Conservation (phyloP, 2,888 invertebrate genomes). For the Disparrhopalites patrizii region DNA sequence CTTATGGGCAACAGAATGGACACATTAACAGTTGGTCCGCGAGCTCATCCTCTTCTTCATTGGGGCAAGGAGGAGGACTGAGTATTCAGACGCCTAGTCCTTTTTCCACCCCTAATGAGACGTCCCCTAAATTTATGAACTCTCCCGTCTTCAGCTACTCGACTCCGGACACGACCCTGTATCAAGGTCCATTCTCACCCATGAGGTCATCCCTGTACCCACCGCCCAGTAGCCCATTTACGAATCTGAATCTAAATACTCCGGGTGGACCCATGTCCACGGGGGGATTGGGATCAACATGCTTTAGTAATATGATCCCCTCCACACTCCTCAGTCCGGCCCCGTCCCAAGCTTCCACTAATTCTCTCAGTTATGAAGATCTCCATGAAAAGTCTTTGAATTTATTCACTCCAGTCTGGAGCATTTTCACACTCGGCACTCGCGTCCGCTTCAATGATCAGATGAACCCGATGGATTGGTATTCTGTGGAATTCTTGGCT, state of each 20-base stretch:
- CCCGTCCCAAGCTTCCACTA: conserved; percentile 50
- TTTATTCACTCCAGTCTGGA: conserved; percentile 53
- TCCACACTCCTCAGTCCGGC: conserved; percentile 50
- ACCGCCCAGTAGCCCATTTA: conserved; percentile 44
- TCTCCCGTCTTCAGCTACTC: conserved; percentile 48
- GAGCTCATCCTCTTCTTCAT: neutral
- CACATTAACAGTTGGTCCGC: neutral
- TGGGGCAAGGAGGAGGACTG: conserved; percentile 6
- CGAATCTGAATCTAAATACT: conserved; percentile 39
- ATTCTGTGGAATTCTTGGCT: conserved; percentile 42
- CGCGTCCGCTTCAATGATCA: conserved; percentile 41
- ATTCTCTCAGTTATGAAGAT: conserved; percentile 50
- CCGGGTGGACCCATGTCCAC: conserved; percentile 30
- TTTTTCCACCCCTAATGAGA: conserved; percentile 48
- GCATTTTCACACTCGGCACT: conserved; percentile 52
- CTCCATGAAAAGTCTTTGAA: conserved; percentile 48
- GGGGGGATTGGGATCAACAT: conserved; percentile 21
- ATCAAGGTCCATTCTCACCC: conserved; percentile 48
- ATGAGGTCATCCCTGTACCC: conserved; percentile 44
- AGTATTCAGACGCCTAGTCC: conserved; percentile 43
- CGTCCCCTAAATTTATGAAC: conserved; percentile 48
- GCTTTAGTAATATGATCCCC: conserved; percentile 43
- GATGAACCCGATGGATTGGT: conserved; percentile 47
- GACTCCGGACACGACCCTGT: conserved; percentile 43
- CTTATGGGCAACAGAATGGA: conserved; percentile 4